Base-by-base conservation (phyloP, 2,797 vertebrate species). In the Paramormyrops hopkinsi region DNA sequence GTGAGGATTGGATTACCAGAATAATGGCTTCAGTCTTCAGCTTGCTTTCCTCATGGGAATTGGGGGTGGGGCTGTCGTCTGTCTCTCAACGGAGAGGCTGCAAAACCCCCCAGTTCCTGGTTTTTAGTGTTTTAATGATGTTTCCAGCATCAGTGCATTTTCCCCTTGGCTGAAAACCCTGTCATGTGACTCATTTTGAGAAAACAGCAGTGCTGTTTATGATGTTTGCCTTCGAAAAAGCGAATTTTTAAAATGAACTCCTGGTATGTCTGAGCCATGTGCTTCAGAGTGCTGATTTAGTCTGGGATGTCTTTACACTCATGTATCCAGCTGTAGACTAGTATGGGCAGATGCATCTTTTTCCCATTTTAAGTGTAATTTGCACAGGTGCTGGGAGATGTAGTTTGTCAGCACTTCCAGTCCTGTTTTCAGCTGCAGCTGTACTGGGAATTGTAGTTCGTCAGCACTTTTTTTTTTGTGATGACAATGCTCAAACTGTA, bases 171-270 rank as follows among this genome's bases (percentile, higher is more conserved):
- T 76, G 73, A 44, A 44, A 79, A 79, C 33, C 5, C 37, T 44
- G 73, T 50, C 41, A 50, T 85, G 82, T 51, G n/a, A 51, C 82
- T 85, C n/a, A 25, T 51, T 85, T n/a, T 85, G n/a, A 85, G 44
- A 50, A 50, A 85, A 44, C 46, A 1, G 11, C 46, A 85, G 82
- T 85, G 25, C 9, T 51, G 25, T 84, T 29, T 84, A 48, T 85
- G 46, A 50, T 73, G 29, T 9, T 41, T 79, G 37, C 0, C 82
- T 46, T 46, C n/a, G 9, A 84, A 25, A 84, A 48, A 22, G 46
- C 7, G 1, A 50, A 85, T 48, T 85, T 48, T 84, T 84, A 4
- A 84, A 84, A 84, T 84, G 7, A 84, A 25, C 6, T 51, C 2
- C n/a, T 50, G 82, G 44, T 50, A 22, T 29, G 82, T 85, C 3